phyloP scores from a whole-genome alignment of 2,113 vertebrate species.

The Oryzias woworae region DNA sequence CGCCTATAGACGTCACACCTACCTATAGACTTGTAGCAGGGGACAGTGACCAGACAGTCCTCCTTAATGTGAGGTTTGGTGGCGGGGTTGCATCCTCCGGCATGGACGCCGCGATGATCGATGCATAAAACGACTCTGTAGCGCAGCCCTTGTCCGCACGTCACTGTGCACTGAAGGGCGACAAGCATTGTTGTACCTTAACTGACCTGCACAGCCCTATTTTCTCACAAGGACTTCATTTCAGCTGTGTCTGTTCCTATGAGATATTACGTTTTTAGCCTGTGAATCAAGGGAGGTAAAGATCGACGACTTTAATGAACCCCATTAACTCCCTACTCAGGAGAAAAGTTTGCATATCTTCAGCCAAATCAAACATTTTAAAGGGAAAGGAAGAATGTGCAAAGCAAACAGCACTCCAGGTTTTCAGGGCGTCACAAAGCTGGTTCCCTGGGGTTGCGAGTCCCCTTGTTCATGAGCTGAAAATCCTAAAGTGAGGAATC shows the following conservation, averaged over 20 bases:
- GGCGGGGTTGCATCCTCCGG: conserved; percentile 90
- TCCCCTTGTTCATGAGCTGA: conserved; percentile 30
- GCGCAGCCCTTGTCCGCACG: conserved; percentile 93
- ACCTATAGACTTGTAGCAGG: conserved; percentile 94
- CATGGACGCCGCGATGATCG: conserved; percentile 91
- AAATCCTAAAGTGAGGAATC: conserved; percentile 47
- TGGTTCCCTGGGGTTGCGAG: conserved; percentile 33
- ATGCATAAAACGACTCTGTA: conserved; percentile 97
- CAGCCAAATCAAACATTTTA: conserved; percentile 76
- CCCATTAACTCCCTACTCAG: conserved; percentile 33
- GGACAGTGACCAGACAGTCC: conserved; percentile 89
- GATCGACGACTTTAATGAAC: conserved; percentile 27
- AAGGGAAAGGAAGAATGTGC: conserved; percentile 65
- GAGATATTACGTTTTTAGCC: conserved; percentile 20
- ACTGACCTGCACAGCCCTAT: not conserved
- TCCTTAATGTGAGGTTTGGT: conserved; percentile 97
- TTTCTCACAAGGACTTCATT: conserved; percentile 5
- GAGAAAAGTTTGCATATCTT: conserved; percentile 37
- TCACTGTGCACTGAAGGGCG: conserved; percentile 88
- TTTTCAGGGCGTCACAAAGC: conserved; percentile 61
- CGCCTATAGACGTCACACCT: not conserved
- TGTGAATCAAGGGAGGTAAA: conserved; percentile 36
- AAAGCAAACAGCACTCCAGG: conserved; percentile 64
- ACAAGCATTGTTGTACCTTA: conserved; percentile 4
- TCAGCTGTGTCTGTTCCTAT: not conserved